A percentile compares a stretch with the other conserved stretches of the same genome.
Conservation (phyloP, 2,797 vertebrate genomes). For the Hemitrygon akajei region DNA sequence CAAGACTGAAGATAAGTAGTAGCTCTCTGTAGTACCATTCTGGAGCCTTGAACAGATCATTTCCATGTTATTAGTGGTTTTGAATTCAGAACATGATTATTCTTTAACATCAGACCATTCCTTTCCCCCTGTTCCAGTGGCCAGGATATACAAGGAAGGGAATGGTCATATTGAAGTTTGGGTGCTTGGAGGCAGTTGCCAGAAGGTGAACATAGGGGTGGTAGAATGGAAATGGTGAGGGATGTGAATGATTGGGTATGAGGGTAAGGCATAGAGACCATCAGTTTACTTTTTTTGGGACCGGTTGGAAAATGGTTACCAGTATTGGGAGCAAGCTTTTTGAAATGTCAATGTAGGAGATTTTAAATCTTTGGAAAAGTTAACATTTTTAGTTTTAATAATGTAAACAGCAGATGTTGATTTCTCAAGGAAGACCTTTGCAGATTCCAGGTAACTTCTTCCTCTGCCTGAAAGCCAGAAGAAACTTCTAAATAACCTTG, state of each 20-base stretch:
- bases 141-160: not conserved
- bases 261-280: not conserved
- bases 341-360: not conserved
- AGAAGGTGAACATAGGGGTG: not conserved
- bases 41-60: not conserved
- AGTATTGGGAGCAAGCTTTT: not conserved
- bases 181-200: not conserved
- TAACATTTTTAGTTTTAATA: too few species aligned
- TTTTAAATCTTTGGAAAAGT: not conserved
- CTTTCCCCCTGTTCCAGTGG: not conserved
- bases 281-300: not conserved
- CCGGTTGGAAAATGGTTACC: not conserved
- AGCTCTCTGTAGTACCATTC: not conserved
- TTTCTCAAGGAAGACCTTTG: too few species aligned
- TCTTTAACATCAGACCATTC: too few species aligned
- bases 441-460: too few species aligned
- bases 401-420: too few species aligned
- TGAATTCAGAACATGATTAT: too few species aligned
- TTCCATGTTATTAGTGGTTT: not conserved
- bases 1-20: not conserved
- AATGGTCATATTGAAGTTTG: not conserved
- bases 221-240: not conserved
- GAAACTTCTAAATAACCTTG: too few species aligned
- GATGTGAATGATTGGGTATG: not conserved
- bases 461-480: too few species aligned